Evolutionary conservation across 2,888 invertebrate species (phyloP).

Genomic region (Hoplodrina ambigua): DNA sequence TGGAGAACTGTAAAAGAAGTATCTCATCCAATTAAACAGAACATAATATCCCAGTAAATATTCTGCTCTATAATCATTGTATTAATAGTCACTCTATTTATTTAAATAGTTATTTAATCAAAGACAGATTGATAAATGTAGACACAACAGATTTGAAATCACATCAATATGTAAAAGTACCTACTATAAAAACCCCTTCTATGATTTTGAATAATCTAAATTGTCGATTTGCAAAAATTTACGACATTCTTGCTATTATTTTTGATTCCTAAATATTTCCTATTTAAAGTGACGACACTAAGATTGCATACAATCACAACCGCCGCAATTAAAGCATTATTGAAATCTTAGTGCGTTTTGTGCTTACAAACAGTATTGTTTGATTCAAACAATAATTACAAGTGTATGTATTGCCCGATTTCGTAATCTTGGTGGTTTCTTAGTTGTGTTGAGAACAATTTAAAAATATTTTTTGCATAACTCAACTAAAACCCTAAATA

Average conservation of each 20-base stretch:
- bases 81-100: background rate
- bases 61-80: background rate
- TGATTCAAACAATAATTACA: slow-evolving; percentile 56
- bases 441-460: slow-evolving; percentile 19
- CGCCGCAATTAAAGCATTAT: slow-evolving; percentile 77
- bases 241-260: slow-evolving; percentile 8
- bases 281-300: slow-evolving; percentile 62
- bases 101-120: slow-evolving; percentile 14
- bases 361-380: slow-evolving; percentile 68
- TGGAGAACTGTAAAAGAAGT: background rate
- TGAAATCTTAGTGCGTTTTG: slow-evolving; percentile 72
- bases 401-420: slow-evolving; percentile 34
- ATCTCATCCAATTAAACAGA: slow-evolving; percentile 10
- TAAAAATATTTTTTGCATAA: slow-evolving; percentile 15
- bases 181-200: background rate
- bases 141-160: slow-evolving; percentile 24
- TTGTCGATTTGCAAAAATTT: slow-evolving; percentile 14
- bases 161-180: slow-evolving; percentile 17
- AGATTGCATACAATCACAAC: slow-evolving; percentile 81
- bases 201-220: slow-evolving; percentile 24
- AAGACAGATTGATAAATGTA: slow-evolving; percentile 14
- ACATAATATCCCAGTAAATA: slow-evolving; percentile 4
- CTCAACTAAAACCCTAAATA: slow-evolving; percentile 44
- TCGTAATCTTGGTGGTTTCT: slow-evolving; percentile 17
- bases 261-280: slow-evolving; percentile 36